phyloP scores from a whole-genome alignment of 1,140 invertebrate species.

The Thereuonema tuberculata region DNA sequence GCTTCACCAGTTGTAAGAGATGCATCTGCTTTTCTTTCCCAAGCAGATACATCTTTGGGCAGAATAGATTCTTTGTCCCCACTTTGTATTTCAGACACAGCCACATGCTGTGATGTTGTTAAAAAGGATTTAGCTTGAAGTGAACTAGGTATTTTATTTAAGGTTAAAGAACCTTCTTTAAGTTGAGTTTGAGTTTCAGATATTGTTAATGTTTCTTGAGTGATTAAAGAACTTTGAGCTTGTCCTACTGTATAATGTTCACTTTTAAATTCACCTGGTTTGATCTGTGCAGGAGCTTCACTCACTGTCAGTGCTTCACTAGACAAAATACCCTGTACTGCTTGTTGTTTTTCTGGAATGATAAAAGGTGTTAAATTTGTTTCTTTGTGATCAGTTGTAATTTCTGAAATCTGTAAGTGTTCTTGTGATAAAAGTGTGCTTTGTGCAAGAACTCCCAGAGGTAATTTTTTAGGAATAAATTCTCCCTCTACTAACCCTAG shows the following conservation, averaged over 20 bases:
- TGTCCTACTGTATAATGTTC: slow-evolving; percentile 11
- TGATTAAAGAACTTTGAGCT: slow-evolving; percentile 1
- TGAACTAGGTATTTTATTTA: slow-evolving; percentile 5
- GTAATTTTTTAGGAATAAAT: slow-evolving; percentile 8
- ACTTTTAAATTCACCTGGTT: slow-evolving; percentile 37
- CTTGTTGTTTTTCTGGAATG: slow-evolving; percentile 11
- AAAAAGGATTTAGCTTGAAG: neutral
- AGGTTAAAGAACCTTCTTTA: slow-evolving; percentile 11
- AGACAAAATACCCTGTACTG: slow-evolving; percentile 13
- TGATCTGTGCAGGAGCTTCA: slow-evolving; percentile 21
- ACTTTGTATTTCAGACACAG: neutral
- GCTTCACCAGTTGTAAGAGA: neutral
- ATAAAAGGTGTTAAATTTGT: slow-evolving; percentile 9
- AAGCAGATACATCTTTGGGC: too few relatives aligned
- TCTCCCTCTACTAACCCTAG: slow-evolving; percentile 9
- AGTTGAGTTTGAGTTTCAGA: slow-evolving; percentile 11
- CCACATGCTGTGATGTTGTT: neutral
- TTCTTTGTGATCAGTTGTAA: neutral
- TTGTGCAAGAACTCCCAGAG: neutral
- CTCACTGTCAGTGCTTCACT: slow-evolving; percentile 18
- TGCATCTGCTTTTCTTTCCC: neutral
- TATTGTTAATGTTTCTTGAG: slow-evolving; percentile 11
- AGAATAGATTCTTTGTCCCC: too few relatives aligned
- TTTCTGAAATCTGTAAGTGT: slow-evolving; percentile 2
- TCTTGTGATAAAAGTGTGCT: slow-evolving; percentile 7